Evolutionary conservation across 2,113 vertebrate genomes (phyloP).

Genomic region (Colius striatus): DNA sequence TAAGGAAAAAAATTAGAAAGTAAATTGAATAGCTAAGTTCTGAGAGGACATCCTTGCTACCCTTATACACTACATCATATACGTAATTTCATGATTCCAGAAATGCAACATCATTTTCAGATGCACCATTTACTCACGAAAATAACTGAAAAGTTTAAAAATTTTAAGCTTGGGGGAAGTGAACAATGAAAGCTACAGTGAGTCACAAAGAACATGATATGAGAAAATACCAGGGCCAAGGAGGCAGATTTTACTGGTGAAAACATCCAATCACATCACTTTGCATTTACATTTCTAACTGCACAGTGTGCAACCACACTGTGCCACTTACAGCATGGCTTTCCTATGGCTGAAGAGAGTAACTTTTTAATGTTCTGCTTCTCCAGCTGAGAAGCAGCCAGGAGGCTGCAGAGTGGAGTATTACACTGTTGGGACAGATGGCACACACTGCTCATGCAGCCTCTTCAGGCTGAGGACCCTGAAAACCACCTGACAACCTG

Average conservation of each 20-base stretch:
- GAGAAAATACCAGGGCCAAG: not conserved
- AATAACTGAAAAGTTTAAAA: not conserved
- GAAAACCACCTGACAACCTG: not conserved
- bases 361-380: not conserved
- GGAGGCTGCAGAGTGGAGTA: not conserved
- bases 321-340: fast-evolving
- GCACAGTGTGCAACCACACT: not conserved
- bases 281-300: not conserved
- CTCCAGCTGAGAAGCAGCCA: not conserved
- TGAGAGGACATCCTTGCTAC: constrained; percentile 25
- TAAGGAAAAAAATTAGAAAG: constrained; percentile 12
- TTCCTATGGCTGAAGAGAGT: not conserved
- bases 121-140: not conserved
- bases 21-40: not conserved
- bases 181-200: not conserved
- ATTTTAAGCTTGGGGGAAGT: not conserved
- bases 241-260: not conserved
- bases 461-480: not conserved
- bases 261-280: not conserved
- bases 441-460: fast-evolving
- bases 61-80: not conserved
- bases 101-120: not conserved
- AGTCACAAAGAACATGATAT: not conserved
- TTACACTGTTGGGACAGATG: fast-evolving
- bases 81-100: not conserved